Percentiles rank a stretch among this genome's conserved stretches.
Evolutionary conservation across 2,797 vertebrate genomes (phyloP).

Genomic region (Malacoctenus gilli): DNA sequence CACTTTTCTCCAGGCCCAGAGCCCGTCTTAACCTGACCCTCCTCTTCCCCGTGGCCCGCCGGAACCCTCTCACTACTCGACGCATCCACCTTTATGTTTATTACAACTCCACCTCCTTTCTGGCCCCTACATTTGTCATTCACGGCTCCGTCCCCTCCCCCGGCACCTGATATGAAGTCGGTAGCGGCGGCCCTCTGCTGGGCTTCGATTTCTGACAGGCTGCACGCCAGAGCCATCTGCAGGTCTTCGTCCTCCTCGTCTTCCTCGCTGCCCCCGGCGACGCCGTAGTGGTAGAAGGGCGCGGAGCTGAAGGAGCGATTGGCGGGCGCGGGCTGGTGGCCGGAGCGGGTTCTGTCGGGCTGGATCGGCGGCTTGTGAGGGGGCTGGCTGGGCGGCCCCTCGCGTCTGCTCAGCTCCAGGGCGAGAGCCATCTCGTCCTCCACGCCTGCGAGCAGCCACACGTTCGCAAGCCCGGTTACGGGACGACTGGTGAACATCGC

Average conservation of each 20-base stretch:
- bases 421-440: slow-evolving; percentile 93
- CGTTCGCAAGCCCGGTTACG: too few species aligned
- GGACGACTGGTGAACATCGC: not conserved
- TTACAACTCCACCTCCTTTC: slow-evolving; percentile 18
- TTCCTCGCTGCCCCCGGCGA: slow-evolving; percentile 55
- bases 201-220: slow-evolving; percentile 96
- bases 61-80: slow-evolving; percentile 7
- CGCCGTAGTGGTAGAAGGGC: slow-evolving; percentile 76
- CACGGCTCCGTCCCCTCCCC: slow-evolving; percentile 46
- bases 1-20: slow-evolving; percentile 17
- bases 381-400: slow-evolving; percentile 68
- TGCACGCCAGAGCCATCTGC: slow-evolving; percentile 97
- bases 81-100: slow-evolving; percentile 2
- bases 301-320: slow-evolving; percentile 80
- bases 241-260: slow-evolving; percentile 91
- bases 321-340: slow-evolving; percentile 53
- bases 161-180: slow-evolving; percentile 82
- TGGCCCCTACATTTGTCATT: slow-evolving; percentile 13
- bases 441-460: slow-evolving; percentile 84
- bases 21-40: slow-evolving; percentile 18
- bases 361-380: slow-evolving; percentile 58
- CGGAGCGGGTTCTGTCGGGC: slow-evolving; percentile 53
- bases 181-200: slow-evolving; percentile 83
- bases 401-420: slow-evolving; percentile 92
- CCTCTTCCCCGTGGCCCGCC: slow-evolving; percentile 8